These are phyloP conservation scores for Drosophila kohkoa DNA, from an alignment of 1,140 invertebrate species.

Conservation along the genomic window DNA sequence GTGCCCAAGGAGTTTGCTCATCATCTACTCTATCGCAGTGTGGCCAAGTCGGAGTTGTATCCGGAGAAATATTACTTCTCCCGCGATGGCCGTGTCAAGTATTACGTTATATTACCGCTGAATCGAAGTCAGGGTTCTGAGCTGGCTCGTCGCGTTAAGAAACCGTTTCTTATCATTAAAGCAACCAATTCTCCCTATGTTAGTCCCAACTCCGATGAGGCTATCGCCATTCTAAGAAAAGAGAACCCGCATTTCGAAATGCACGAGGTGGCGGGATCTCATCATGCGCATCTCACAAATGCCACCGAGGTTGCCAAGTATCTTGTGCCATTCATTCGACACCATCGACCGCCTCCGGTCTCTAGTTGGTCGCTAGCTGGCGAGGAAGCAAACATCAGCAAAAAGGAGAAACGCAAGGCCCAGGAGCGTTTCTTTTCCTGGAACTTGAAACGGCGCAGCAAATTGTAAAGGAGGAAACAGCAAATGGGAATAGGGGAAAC, in stretches of 20 bases:
- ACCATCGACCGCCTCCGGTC: slow-evolving; percentile 48
- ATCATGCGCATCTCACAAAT: slow-evolving; percentile 89
- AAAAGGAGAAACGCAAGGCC: slow-evolving; percentile 1
- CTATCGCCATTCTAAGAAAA: slow-evolving; percentile 85
- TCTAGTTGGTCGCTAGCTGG: slow-evolving; percentile 28
- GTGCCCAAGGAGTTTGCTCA: slow-evolving; percentile 86
- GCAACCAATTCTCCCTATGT: slow-evolving; percentile 42
- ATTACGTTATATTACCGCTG: slow-evolving; percentile 36
- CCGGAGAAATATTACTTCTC: slow-evolving; percentile 87
- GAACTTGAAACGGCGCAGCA: slow-evolving; percentile 18
- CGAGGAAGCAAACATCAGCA: slow-evolving; percentile 2
- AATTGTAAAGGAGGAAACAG: neutral
- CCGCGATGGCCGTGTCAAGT: slow-evolving; percentile 87
- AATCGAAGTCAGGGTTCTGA: slow-evolving; percentile 24
- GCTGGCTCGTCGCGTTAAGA: slow-evolving; percentile 55
- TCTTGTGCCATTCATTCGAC: slow-evolving; percentile 86
- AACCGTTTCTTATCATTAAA: slow-evolving; percentile 71
- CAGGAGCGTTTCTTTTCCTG: slow-evolving; percentile 28
- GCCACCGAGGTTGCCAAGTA: slow-evolving; percentile 86
- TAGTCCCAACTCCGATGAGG: slow-evolving; percentile 59
- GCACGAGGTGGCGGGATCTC: slow-evolving; percentile 87
- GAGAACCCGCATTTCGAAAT: slow-evolving; percentile 87
- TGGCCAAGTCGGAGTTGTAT: slow-evolving; percentile 85
- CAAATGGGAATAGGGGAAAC: neutral
- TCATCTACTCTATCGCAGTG: slow-evolving; percentile 86